Evolutionary conservation across 2,113 vertebrate genomes (phyloP).

Genomic region (Psammodynastes pulverulentus): DNA sequence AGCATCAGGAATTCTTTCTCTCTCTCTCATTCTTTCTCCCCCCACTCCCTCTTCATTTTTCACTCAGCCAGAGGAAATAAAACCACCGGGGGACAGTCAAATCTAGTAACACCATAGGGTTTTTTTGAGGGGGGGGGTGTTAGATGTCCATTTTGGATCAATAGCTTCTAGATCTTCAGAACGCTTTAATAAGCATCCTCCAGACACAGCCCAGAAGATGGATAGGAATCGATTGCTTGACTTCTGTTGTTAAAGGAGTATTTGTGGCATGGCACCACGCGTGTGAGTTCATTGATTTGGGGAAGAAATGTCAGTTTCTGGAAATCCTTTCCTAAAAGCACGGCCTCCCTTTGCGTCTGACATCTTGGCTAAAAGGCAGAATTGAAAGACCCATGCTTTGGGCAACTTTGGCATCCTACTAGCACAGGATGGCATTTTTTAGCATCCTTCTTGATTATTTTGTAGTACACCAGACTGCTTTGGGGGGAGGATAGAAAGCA

Average conservation of each 20-base stretch:
- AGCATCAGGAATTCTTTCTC: neutral
- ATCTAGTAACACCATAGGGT: slow-evolving; percentile 1
- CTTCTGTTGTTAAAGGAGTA: slow-evolving; percentile 5
- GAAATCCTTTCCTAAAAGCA: neutral
- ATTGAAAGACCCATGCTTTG: neutral
- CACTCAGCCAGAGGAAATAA: neutral
- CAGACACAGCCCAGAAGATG: slow-evolving; percentile 22
- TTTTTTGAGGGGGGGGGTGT: too few species aligned
- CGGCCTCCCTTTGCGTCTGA: neutral
- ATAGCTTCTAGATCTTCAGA: slow-evolving; percentile 44
- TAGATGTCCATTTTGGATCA: slow-evolving; percentile 37
- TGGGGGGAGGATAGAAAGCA: neutral
- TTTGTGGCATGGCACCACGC: slow-evolving; percentile 20
- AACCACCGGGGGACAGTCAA: neutral
- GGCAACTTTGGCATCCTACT: neutral
- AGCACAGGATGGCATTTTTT: neutral
- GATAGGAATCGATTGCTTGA: slow-evolving; percentile 47
- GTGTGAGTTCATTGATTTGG: slow-evolving; percentile 40
- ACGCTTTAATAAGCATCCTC: slow-evolving; percentile 39
- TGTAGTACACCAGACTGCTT: neutral
- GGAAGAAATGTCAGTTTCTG: neutral
- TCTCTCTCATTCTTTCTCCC: neutral
- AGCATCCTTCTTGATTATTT: neutral
- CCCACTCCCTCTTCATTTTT: neutral
- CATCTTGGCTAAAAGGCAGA: neutral